Percentiles rank a stretch among this genome's conserved stretches.
Conservation (phyloP, 2,797 vertebrate genomes). For the Loris lydekkerianus region DNA sequence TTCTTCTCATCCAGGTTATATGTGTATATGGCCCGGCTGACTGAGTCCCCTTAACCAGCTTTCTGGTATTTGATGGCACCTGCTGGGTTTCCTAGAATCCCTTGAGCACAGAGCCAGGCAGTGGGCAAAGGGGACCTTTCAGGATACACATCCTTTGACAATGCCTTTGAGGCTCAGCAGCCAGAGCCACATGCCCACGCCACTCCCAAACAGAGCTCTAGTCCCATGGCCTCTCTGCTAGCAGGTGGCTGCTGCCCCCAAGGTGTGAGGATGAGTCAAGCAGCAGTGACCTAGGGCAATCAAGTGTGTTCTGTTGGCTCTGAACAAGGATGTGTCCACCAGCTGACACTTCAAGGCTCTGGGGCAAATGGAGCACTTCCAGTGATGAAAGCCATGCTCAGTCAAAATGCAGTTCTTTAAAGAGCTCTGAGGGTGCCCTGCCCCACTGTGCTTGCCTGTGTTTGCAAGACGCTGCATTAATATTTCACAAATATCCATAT, state of each 20-base stretch:
- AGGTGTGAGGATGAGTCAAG: not conserved
- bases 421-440: not conserved
- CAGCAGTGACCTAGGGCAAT: not conserved
- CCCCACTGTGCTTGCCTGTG: not conserved
- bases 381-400: not conserved
- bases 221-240: not conserved
- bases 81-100: not conserved
- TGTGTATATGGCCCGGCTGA: not conserved
- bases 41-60: not conserved
- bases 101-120: not conserved
- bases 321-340: not conserved
- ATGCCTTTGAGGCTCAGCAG: not conserved
- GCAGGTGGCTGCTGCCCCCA: not conserved
- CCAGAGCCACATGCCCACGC: not conserved
- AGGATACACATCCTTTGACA: not conserved
- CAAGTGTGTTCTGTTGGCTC: not conserved
- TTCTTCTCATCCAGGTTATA: not conserved
- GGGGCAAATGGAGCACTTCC: slow-evolving; percentile 32
- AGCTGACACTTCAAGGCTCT: slow-evolving; percentile 31
- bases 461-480: slow-evolving; percentile 55
- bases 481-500: slow-evolving; percentile 64
- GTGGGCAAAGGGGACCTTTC: not conserved
- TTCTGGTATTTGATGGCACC: not conserved
- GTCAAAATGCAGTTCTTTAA: slow-evolving; percentile 22
- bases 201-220: not conserved